A percentile compares a stretch with the other conserved stretches of the same genome.
phyloP scores from a whole-genome alignment of 2,888 invertebrate species.

The Callyntrura sp. region DNA sequence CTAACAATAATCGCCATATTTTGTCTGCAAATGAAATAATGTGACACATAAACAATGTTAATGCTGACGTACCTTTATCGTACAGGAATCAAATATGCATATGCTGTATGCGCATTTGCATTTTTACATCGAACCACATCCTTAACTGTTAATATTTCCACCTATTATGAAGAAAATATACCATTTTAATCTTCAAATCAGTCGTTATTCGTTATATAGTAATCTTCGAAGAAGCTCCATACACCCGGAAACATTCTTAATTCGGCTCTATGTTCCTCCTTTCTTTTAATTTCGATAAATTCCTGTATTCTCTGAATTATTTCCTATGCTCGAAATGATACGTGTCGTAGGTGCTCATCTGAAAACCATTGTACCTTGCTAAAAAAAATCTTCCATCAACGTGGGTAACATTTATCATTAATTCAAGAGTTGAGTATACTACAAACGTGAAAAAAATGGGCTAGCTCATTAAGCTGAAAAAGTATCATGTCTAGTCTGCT shows the following conservation, averaged over 20 bases:
- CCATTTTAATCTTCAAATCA: too few species aligned
- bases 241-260: too few species aligned
- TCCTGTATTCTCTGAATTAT: too few species aligned
- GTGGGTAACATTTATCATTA: neutral
- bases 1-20: conserved; percentile 7
- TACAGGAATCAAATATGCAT: neutral
- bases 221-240: too few species aligned
- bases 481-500: conserved; percentile 12
- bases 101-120: too few species aligned
- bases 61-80: neutral
- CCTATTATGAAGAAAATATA: too few species aligned
- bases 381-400: neutral
- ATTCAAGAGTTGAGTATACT: neutral
- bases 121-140: neutral
- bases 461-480: conserved; percentile 52
- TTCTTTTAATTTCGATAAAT: too few species aligned
- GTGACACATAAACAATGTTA: conserved; percentile 21
- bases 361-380: neutral
- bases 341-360: too few species aligned
- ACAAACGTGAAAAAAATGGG: neutral
- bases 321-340: too few species aligned
- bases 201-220: too few species aligned
- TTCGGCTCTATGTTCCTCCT: too few species aligned
- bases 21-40: conserved; percentile 50
- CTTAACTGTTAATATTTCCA: neutral